Evolutionary conservation across 2,888 invertebrate genomes (phyloP).

Genomic region (Folsomia candida): DNA sequence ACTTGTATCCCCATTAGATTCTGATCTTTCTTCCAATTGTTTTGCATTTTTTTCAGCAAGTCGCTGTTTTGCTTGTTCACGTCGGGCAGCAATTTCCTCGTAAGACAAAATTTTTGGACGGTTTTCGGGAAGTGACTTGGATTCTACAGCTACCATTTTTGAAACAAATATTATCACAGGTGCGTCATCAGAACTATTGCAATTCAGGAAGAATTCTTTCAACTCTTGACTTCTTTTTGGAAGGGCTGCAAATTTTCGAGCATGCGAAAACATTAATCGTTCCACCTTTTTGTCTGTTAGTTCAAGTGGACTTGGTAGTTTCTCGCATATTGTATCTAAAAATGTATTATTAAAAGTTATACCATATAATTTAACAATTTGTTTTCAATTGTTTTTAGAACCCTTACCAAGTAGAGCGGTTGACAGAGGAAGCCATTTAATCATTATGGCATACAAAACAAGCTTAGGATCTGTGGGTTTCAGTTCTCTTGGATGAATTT

Average conservation of each 20-base stretch:
- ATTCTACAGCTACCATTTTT: constrained; percentile 84
- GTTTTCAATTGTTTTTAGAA: neutral
- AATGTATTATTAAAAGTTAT: neutral
- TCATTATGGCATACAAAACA: constrained; percentile 76
- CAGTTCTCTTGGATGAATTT: constrained; percentile 71
- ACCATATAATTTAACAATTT: neutral
- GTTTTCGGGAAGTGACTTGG: constrained; percentile 72
- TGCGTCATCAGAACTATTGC: constrained; percentile 63
- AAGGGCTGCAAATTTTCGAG: constrained; percentile 66
- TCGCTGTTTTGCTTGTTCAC: constrained; percentile 66
- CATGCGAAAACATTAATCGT: constrained; percentile 73
- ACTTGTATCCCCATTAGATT: neutral
- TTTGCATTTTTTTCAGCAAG: constrained; percentile 60
- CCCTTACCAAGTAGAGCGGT: constrained; percentile 65
- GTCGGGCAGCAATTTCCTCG: constrained; percentile 68
- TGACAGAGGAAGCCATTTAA: constrained; percentile 87
- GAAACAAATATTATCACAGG: constrained; percentile 76
- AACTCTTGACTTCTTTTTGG: constrained; percentile 68
- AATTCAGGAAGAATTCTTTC: constrained; percentile 68
- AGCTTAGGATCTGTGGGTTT: constrained; percentile 73
- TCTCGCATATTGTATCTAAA: constrained; percentile 69
- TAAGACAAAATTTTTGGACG: constrained; percentile 72
- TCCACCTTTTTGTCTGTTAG: constrained; percentile 75
- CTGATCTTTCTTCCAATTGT: constrained; percentile 22
- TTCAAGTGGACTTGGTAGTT: constrained; percentile 77